phyloP scores from a whole-genome alignment of 1,140 invertebrate species.

The Euwallacea fornicatus region DNA sequence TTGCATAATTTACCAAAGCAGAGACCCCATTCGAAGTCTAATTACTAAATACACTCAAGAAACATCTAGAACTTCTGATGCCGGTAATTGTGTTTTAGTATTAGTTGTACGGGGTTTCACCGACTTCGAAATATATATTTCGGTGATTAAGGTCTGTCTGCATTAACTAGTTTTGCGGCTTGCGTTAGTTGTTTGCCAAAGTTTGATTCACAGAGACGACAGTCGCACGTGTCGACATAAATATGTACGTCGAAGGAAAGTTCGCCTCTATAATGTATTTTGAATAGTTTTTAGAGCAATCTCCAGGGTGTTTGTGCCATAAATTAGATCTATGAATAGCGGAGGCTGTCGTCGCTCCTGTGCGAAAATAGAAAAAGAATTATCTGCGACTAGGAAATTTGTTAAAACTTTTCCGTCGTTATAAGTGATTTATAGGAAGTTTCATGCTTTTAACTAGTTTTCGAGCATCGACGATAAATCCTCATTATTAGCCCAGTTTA shows the following conservation, averaged over 20 bases:
- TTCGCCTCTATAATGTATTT: background rate
- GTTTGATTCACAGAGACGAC: background rate
- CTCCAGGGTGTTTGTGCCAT: background rate
- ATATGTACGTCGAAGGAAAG: background rate
- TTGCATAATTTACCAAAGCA: too few relatives aligned
- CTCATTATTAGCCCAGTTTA: background rate
- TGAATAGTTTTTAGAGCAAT: background rate
- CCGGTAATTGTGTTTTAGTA: slow-evolving; percentile 4
- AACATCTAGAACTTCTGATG: slow-evolving; percentile 1
- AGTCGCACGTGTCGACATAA: background rate
- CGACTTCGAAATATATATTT: slow-evolving; percentile 1
- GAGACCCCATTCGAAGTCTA: background rate
- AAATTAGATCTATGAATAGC: too few relatives aligned
- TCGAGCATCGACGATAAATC: slow-evolving; percentile 8
- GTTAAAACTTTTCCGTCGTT: slow-evolving; percentile 11
- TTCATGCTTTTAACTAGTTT: slow-evolving; percentile 15
- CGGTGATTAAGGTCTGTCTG: background rate
- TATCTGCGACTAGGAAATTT: slow-evolving; percentile 9
- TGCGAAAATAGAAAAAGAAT: slow-evolving; percentile 17
- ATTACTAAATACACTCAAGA: slow-evolving; percentile 1
- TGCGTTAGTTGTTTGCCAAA: background rate
- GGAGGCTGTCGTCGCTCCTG: background rate
- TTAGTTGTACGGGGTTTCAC: background rate
- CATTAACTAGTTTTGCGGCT: slow-evolving; percentile 1
- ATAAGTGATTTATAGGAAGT: slow-evolving; percentile 12